Conservation (phyloP, 2,113 vertebrate species). For the Alaudala cheleensis region DNA sequence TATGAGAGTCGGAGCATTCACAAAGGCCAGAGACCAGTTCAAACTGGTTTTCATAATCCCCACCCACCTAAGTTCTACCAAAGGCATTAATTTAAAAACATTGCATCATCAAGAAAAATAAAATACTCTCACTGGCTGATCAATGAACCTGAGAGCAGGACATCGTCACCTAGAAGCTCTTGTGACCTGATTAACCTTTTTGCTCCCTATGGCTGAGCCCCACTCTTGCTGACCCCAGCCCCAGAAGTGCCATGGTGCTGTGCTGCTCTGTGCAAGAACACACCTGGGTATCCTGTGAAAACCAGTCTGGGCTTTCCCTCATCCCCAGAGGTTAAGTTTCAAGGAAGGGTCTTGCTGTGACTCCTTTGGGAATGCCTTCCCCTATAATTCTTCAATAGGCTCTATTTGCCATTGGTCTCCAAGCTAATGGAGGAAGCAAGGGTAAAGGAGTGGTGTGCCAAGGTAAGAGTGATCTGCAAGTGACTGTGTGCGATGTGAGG, state of each 20-base stretch:
- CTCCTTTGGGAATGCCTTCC: not conserved
- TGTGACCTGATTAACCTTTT: constrained; percentile 50
- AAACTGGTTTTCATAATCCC: constrained; percentile 56
- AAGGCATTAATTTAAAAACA: constrained; percentile 48
- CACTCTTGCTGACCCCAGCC: not conserved
- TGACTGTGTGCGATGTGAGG: not conserved
- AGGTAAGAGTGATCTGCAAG: not conserved
- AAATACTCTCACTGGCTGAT: constrained; percentile 60
- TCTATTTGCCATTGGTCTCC: not conserved
- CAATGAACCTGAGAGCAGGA: constrained; percentile 47
- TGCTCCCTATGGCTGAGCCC: not conserved
- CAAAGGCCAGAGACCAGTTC: constrained; percentile 46
- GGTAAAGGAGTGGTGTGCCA: not conserved
- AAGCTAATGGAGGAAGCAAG: not conserved
- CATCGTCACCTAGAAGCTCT: not conserved
- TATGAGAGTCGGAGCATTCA: constrained; percentile 22
- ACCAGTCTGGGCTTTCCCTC: not conserved
- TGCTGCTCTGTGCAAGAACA: not conserved
- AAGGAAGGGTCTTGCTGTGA: not conserved
- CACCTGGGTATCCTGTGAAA: not conserved
- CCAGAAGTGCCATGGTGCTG: not conserved
- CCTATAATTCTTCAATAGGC: not conserved
- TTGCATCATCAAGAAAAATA: constrained; percentile 34
- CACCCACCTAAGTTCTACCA: constrained; percentile 52
- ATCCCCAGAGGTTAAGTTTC: not conserved